A percentile compares a stretch with the other conserved stretches of the same genome.
Evolutionary conservation across 1,140 invertebrate genomes (phyloP).

Genomic region (Penaeus japonicus): DNA sequence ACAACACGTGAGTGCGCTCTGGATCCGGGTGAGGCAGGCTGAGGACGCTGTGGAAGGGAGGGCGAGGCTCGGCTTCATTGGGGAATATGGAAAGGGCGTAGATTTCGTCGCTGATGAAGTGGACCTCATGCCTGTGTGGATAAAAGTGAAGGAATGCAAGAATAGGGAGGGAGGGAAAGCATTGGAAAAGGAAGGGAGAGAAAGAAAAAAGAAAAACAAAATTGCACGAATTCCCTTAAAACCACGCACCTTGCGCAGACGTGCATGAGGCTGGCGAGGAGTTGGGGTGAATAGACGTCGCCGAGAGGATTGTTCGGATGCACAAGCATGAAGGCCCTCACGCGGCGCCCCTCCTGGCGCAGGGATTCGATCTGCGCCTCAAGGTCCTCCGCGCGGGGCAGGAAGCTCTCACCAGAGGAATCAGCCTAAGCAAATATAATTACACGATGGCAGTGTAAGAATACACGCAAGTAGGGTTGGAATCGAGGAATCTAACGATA

Average conservation of each 20-base stretch:
- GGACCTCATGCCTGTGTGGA: background rate
- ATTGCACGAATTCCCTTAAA: background rate
- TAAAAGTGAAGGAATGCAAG: background rate
- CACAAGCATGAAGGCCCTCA: conserved; percentile 15
- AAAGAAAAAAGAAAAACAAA: background rate
- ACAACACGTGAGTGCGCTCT: background rate
- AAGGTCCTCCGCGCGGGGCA: background rate
- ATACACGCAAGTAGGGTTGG: too few species aligned
- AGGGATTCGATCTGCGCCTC: background rate
- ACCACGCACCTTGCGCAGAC: background rate
- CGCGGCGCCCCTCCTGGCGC: background rate
- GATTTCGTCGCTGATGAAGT: conserved; percentile 34
- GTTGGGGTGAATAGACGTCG: background rate
- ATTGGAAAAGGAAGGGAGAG: background rate
- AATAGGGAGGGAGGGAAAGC: background rate
- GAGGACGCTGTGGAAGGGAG: background rate
- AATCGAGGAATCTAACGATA: too few species aligned
- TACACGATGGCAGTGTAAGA: too few species aligned
- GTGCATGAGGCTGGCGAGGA: background rate
- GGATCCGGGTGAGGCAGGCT: conserved; percentile 7
- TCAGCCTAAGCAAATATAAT: background rate
- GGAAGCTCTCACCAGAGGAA: background rate
- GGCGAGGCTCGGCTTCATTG: background rate
- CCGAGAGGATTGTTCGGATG: conserved; percentile 17
- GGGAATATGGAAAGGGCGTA: background rate